Evolutionary conservation across 2,113 vertebrate species (phyloP).

Genomic region (Elanus axillaris): DNA sequence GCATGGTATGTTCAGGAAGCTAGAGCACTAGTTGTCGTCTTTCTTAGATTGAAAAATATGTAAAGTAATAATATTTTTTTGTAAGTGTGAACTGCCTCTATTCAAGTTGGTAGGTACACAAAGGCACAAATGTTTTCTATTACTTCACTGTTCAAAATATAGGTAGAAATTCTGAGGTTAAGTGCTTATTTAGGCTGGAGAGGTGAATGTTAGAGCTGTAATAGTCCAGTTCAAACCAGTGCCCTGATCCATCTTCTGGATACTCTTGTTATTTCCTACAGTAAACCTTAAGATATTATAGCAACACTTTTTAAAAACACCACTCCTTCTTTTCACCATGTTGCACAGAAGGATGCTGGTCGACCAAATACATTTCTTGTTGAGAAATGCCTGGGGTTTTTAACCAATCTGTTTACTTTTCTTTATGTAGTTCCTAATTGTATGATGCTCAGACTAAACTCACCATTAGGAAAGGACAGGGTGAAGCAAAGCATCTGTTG

Average conservation of each 20-base stretch:
- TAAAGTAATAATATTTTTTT: background rate
- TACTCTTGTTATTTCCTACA: background rate
- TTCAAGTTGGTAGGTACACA: background rate
- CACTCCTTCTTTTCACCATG: background rate
- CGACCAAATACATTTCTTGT: background rate
- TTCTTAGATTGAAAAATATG: background rate
- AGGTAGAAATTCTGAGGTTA: background rate
- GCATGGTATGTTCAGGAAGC: accelerated
- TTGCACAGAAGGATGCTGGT: background rate
- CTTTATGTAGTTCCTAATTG: background rate
- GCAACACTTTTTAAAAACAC: background rate
- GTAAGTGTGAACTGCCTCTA: background rate
- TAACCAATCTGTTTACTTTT: background rate
- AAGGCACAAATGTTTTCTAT: background rate
- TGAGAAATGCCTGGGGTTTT: background rate
- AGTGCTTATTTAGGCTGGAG: background rate
- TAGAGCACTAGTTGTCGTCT: background rate
- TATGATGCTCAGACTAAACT: background rate
- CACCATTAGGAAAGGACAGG: background rate
- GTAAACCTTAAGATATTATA: background rate
- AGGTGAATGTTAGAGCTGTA: background rate
- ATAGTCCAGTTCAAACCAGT: background rate
- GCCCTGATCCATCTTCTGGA: background rate
- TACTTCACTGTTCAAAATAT: background rate
- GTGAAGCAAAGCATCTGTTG: background rate